phyloP scores from a whole-genome alignment of 2,888 invertebrate genomes.

The Schrankia costaestrigalis region DNA sequence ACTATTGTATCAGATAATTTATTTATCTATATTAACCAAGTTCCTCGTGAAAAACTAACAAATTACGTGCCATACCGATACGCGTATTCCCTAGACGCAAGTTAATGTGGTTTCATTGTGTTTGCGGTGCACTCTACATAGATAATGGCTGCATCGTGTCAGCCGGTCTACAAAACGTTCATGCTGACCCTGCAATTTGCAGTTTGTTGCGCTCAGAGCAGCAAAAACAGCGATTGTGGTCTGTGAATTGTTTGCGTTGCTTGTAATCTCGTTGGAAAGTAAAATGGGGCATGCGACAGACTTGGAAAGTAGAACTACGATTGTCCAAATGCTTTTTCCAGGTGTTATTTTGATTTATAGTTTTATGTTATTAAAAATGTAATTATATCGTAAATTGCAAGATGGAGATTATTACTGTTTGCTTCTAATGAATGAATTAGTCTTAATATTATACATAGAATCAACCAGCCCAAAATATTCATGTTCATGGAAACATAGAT shows the following conservation, averaged over 20 bases:
- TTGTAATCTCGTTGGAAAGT: slow-evolving; percentile 13
- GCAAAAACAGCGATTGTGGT: slow-evolving; percentile 37
- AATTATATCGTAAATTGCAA: too few species aligned
- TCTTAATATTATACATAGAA: too few species aligned
- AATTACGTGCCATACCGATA: slow-evolving; percentile 20
- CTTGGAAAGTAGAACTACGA: slow-evolving; percentile 10
- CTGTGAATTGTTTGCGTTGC: slow-evolving; percentile 24
- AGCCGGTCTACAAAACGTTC: slow-evolving; percentile 24
- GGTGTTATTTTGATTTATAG: too few species aligned
- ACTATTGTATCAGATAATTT: too few species aligned
- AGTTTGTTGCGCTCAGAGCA: slow-evolving; percentile 26
- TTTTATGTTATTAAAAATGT: too few species aligned
- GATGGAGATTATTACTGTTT: too few species aligned
- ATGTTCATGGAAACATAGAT: too few species aligned
- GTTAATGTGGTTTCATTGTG: slow-evolving; percentile 33
- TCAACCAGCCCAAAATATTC: too few species aligned
- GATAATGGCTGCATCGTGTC: slow-evolving; percentile 36
- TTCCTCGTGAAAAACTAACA: slow-evolving; percentile 1
- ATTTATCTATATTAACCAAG: too few species aligned
- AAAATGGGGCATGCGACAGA: slow-evolving; percentile 11
- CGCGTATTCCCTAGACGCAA: slow-evolving; percentile 22
- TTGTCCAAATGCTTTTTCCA: too few species aligned
- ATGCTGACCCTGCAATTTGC: slow-evolving; percentile 34
- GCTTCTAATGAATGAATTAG: too few species aligned
- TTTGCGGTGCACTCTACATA: slow-evolving; percentile 29